Conservation (phyloP, 1,140 invertebrate species). For the Magallana angulata region DNA sequence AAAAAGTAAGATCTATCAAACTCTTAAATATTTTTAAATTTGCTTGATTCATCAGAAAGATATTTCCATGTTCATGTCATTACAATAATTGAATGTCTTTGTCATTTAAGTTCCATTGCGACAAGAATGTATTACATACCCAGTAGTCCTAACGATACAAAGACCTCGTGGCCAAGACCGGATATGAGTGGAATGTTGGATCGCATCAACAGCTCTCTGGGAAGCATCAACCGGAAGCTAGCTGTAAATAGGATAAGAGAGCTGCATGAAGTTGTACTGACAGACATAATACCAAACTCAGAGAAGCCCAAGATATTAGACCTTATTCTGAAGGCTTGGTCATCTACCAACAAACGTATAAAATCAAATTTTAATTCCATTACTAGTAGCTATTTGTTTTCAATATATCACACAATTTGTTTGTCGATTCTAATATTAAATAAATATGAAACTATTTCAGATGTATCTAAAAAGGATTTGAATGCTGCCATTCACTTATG, state of each 20-base stretch:
- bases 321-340: background rate
- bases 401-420: background rate
- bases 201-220: background rate
- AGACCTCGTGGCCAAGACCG: background rate
- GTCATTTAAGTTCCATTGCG: background rate
- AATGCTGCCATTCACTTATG: background rate
- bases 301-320: background rate
- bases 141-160: background rate
- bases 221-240: background rate
- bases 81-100: background rate
- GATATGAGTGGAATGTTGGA: slow-evolving; percentile 6
- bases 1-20: background rate
- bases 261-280: background rate
- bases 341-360: background rate
- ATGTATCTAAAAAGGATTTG: background rate
- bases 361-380: background rate
- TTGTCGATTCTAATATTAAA: background rate
- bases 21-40: background rate
- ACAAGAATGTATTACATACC: background rate
- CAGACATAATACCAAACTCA: background rate
- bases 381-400: background rate
- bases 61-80: no score
- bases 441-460: background rate
- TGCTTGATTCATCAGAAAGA: no score
- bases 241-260: background rate